Base-by-base conservation (phyloP, 2,113 vertebrate genomes). In the Marcusenius ussheri region DNA sequence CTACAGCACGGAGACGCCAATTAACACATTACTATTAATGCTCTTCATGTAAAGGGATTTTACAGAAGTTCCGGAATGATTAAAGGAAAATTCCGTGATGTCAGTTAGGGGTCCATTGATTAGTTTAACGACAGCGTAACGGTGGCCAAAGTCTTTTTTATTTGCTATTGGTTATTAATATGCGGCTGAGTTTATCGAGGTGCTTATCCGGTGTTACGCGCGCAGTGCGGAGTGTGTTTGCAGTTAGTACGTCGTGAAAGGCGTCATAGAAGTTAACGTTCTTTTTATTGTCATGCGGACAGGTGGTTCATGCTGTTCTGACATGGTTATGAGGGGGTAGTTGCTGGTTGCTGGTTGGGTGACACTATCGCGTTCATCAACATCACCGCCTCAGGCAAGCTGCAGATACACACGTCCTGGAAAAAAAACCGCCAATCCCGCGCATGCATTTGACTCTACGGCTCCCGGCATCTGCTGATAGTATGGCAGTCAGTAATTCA, bases 41-140 rank as follows among this genome's bases (percentile, higher is more conserved):
- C 45, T 47, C 50, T 49, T 9, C 47, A 51, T 24, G 62, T 35
- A 49, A 89, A 77, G 31, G 27, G 27, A 31, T 51, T 77, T 83
- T 49, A 53, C 47, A 21, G 21, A 83, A 89, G 88, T 89, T 89
- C 17, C 70, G 58, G 46, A 31, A 80, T 77, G 62, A 74, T 77
- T 89, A 35, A 35, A 80, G 74, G 74, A 80, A 19, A 80, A 89
- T 49, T 50, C 3, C 46, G 19, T 70, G 87, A 39, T 15, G 5
- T 47, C 11, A 39, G 5, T 70, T 21, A 49, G 15, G 35, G 88
- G 6, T 27, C 19, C 88, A 74, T 7, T 49, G 49, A 31, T 15
- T 50, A 31, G 31, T 88, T 6, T 19, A 39, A 88, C 42, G 21
- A n/a, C 83, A 70, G 62, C 24, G 24, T 70, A 70, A 31, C n/a